Evolutionary conservation across 1,140 invertebrate species (phyloP).

Genomic region (Anadara kagoshimensis): DNA sequence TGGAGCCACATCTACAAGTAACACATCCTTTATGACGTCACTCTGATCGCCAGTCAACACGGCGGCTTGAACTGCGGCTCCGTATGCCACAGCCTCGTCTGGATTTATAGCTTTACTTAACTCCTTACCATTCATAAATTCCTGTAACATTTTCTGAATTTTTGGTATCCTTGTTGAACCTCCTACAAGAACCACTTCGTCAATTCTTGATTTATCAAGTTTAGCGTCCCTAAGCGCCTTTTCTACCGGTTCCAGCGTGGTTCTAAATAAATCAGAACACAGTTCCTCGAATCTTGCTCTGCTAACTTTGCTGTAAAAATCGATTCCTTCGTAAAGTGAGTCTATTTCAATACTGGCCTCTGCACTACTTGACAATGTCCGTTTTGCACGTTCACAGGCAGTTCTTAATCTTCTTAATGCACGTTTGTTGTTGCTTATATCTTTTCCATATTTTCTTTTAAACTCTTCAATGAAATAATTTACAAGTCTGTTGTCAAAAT

Average conservation of each 20-base stretch:
- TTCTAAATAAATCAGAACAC: constrained; percentile 89
- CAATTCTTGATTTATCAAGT: constrained; percentile 91
- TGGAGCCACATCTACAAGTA: constrained; percentile 69
- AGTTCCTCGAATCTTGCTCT: constrained; percentile 84
- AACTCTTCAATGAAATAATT: constrained; percentile 83
- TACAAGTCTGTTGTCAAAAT: constrained; percentile 78
- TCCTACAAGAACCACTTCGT: constrained; percentile 97
- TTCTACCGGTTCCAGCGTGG: constrained; percentile 91
- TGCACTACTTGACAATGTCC: constrained; percentile 93
- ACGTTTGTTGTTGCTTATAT: constrained; percentile 91
- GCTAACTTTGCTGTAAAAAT: constrained; percentile 97
- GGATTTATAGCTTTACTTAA: constrained; percentile 88
- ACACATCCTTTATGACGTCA: constrained; percentile 63
- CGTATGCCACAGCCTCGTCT: constrained; percentile 90
- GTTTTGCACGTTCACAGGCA: constrained; percentile 95
- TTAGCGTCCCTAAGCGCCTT: constrained; percentile 94
- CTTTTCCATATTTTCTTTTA: constrained; percentile 93
- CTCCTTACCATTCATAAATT: constrained; percentile 92
- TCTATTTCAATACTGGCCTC: constrained; percentile 87
- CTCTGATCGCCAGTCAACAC: constrained; percentile 64
- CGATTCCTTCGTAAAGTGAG: constrained; percentile 94
- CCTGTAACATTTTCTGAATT: constrained; percentile 93
- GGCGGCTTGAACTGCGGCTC: constrained; percentile 78
- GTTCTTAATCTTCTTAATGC: constrained; percentile 96
- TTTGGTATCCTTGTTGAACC: constrained; percentile 99